phyloP scores from a whole-genome alignment of 2,797 vertebrate species.

The Phrynocephalus forsythii region DNA sequence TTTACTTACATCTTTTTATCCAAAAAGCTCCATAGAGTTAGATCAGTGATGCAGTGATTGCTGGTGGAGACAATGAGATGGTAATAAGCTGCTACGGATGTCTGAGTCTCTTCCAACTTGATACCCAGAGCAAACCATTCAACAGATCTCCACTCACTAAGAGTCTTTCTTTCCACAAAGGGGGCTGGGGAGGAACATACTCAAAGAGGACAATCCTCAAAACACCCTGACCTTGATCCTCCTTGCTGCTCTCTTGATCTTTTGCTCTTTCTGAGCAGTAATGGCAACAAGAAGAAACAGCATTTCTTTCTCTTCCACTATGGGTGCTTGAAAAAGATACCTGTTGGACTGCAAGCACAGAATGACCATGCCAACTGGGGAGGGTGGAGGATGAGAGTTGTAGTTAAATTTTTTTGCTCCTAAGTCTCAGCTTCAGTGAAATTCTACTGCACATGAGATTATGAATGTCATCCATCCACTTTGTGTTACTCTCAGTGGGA shows the following conservation, averaged over 20 bases:
- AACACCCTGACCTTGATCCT: not conserved
- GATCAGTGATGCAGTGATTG: conserved; percentile 67
- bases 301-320: too few relatives aligned
- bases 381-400: too few relatives aligned
- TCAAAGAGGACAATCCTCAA: not conserved
- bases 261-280: not conserved
- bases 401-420: too few relatives aligned
- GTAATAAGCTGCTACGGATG: not conserved
- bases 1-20: conserved; percentile 62
- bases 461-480: not conserved
- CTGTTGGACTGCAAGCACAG: too few relatives aligned
- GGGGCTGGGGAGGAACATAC: not conserved
- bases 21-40: conserved; percentile 61
- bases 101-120: not conserved
- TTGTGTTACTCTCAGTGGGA: not conserved
- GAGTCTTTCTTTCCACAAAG: not conserved
- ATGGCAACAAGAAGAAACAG: not conserved
- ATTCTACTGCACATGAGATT: not conserved
- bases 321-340: too few relatives aligned
- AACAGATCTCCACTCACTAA: not conserved
- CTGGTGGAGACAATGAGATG: not conserved
- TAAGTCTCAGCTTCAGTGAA: too few relatives aligned
- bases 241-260: not conserved
- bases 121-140: not conserved
- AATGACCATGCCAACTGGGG: too few relatives aligned